Base-by-base conservation (phyloP, 2,113 vertebrate species). In the Phalacrocorax aristotelis region DNA sequence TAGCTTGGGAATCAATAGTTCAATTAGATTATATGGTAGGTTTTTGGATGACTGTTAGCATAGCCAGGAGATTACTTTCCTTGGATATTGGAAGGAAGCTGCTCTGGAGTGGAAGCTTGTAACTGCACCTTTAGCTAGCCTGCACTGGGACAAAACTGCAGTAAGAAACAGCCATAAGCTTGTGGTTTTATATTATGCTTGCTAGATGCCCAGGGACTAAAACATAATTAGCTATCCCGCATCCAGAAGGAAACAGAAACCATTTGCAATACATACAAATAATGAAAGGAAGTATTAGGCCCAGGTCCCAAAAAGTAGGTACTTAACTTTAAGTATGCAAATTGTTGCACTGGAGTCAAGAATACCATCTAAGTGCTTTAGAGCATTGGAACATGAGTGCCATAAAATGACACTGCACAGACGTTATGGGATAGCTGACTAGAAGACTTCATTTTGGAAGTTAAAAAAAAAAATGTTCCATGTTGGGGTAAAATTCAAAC, bases 1-100 rank as follows among this genome's bases (percentile, higher is more conserved):
- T 92, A 93, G 95, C 97, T 44, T 51, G 96, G 95, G 95, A 98
- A 98, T 98, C 98, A 69, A 98, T 98, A 98, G 97, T 98, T 98
- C 98, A 98, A 97, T 98, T 98, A 98, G 98, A 97, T 97, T 96
- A 97, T 96, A 97, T 91, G 79, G 97, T 95, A 87, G 97, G 71
- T 36, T 96, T 97, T 95, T 95, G 84, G 95, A 98, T 95, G 95
- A 93, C 92, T 96, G 90, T 96, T 97, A 95, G 93, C 90, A 92
- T 93, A 97, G 97, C 90, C 95, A 77, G 91, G 93, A 97, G 97
- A 98, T 98, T 98, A 97, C 85, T 96, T 97, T 97, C 86, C 93
- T 97, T 94, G 81, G 95, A 64, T 93, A 66, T 55, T 84, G 69
- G 91, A 80, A 87, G 46, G 79, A 90, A 75, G 89, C 94, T 95